A percentile compares a stretch with the other conserved stretches of the same genome.
These are phyloP conservation scores for Neodiprion pinetum DNA, from an alignment of 1,140 invertebrate species.

Conservation along the genomic window DNA sequence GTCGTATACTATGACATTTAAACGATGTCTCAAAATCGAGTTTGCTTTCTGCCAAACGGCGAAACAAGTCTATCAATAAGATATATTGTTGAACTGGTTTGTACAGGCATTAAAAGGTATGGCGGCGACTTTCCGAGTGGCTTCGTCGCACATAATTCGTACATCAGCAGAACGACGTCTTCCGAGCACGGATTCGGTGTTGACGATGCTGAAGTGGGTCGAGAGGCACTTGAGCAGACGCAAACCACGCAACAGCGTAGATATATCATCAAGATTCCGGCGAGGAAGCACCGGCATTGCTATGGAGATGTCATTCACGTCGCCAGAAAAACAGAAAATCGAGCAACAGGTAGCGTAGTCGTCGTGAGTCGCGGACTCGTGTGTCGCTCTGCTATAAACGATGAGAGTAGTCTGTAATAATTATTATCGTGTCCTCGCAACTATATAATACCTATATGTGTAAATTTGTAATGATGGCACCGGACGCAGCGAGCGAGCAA, in stretches of 20 bases:
- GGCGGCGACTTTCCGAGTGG: conserved; percentile 89
- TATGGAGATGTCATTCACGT: conserved; percentile 74
- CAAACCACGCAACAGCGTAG: conserved; percentile 67
- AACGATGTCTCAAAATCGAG: conserved; percentile 6
- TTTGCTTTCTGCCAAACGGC: conserved; percentile 17
- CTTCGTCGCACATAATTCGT: conserved; percentile 83
- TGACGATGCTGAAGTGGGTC: conserved; percentile 90
- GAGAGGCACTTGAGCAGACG: conserved; percentile 81
- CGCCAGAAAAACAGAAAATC: background rate
- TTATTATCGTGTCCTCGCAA: too few species aligned
- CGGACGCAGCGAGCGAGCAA: too few species aligned
- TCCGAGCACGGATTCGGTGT: conserved; percentile 85
- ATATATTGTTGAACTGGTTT: too few species aligned
- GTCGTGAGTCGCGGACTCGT: background rate
- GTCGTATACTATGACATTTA: background rate
- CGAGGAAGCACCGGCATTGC: conserved; percentile 69
- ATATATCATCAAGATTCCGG: conserved; percentile 66
- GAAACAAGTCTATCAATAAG: background rate
- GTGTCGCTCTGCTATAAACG: background rate
- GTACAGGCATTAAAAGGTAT: conserved; percentile 83
- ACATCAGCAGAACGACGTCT: conserved; percentile 85
- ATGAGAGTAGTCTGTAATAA: background rate
- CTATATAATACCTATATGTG: too few species aligned
- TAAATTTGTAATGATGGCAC: too few species aligned
- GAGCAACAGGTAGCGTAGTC: conserved; percentile 6